These are phyloP conservation scores for Neomonachus schauinslandi DNA, from an alignment of 2,113 vertebrate genomes.

Conservation along the genomic window DNA sequence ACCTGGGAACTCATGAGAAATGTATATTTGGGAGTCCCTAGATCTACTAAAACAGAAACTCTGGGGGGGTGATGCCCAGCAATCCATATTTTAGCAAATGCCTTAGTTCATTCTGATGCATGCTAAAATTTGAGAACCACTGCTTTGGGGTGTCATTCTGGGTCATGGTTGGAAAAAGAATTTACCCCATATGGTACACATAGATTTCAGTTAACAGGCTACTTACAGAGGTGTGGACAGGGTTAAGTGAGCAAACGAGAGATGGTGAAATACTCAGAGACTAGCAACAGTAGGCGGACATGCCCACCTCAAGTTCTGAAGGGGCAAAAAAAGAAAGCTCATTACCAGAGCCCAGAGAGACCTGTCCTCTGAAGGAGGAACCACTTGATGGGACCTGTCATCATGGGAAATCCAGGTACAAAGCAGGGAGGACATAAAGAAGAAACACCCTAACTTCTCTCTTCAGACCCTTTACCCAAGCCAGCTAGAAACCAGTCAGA, in stretches of 20 bases:
- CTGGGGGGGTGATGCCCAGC: neutral
- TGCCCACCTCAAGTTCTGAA: neutral
- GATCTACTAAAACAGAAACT: neutral
- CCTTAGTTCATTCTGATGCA: neutral
- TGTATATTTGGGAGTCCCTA: neutral
- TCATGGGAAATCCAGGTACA: neutral
- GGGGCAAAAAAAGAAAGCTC: neutral
- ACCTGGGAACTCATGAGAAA: neutral
- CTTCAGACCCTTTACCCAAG: neutral
- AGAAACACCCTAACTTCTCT: neutral
- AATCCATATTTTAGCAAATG: neutral
- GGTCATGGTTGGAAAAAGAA: neutral
- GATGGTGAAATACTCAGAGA: neutral
- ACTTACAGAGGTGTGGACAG: neutral
- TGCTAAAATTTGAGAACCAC: neutral
- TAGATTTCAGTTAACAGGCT: neutral
- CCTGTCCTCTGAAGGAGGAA: neutral
- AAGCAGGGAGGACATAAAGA: neutral
- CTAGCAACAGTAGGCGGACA: neutral
- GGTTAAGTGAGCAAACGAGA: neutral
- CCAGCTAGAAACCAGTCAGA: neutral
- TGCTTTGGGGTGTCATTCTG: neutral
- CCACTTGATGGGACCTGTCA: neutral
- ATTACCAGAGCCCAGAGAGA: neutral
- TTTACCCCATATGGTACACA: neutral